Conservation (phyloP, 1,140 invertebrate species). For the Rhopalosiphum maidis region DNA sequence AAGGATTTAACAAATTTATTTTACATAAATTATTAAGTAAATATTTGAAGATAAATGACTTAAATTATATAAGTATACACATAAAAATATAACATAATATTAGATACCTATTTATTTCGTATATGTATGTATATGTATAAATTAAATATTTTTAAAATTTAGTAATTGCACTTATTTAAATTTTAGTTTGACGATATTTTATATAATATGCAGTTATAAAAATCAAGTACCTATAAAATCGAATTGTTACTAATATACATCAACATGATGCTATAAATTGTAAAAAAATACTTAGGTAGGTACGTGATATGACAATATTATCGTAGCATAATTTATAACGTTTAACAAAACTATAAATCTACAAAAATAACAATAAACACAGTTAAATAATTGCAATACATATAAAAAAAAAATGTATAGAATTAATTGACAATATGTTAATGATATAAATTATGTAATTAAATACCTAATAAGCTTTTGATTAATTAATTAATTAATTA, state of each 20-base stretch:
- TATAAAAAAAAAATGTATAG: neutral
- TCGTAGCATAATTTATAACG: neutral
- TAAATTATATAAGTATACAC: no score
- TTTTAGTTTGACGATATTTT: neutral
- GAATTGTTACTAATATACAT: neutral
- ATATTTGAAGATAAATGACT: no score
- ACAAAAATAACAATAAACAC: neutral
- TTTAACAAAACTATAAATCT: neutral
- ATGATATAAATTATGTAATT: neutral
- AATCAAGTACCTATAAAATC: neutral
- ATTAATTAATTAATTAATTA: slow-evolving; percentile 8
- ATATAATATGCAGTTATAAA: neutral
- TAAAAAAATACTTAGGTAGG: neutral
- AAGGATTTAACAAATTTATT: no score
- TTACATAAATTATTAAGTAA: no score
- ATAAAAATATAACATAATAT: neutral
- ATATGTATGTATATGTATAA: neutral
- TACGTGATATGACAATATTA: neutral
- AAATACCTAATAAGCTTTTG: neutral
- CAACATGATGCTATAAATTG: neutral
- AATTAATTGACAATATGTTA: neutral
- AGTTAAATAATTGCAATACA: neutral
- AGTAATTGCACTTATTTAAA: neutral
- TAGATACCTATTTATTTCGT: neutral
- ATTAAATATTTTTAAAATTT: neutral